Evolutionary conservation across 2,888 invertebrate genomes (phyloP).

Genomic region (Sinopyrophorus schimmeli): DNA sequence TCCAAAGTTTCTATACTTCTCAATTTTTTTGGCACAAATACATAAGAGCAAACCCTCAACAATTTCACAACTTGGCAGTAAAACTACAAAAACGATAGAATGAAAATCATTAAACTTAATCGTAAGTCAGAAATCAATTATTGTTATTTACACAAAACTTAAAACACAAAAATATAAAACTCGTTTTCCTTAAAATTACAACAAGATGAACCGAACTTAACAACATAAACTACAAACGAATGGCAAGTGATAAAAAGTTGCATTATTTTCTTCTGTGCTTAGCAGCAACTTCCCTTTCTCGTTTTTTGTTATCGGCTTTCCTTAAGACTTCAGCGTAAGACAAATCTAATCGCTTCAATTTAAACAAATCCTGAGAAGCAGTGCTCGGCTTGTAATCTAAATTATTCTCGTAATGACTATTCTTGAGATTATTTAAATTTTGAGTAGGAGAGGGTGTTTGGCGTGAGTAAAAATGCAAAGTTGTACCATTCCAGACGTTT

Average conservation of each 20-base stretch:
- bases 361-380: constrained; percentile 82
- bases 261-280: constrained; percentile 22
- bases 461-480: constrained; percentile 66
- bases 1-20: no score
- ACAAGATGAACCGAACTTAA: neutral
- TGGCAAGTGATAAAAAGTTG: constrained; percentile 3
- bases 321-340: constrained; percentile 85
- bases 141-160: no score
- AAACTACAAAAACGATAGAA: no score
- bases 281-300: constrained; percentile 13
- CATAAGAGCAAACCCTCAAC: no score
- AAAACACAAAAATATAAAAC: no score
- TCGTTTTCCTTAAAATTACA: no score
- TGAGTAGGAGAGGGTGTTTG: constrained; percentile 62
- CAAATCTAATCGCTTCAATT: constrained; percentile 76
- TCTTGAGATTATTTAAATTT: constrained; percentile 56
- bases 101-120: no score
- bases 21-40: no score
- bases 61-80: no score
- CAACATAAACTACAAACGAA: neutral
- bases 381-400: constrained; percentile 66
- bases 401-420: constrained; percentile 45
- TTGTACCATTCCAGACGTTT: constrained; percentile 70
- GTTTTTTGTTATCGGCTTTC: constrained; percentile 63
- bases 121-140: no score